A percentile compares a stretch with the other conserved stretches of the same genome.
Evolutionary conservation across 1,140 invertebrate species (phyloP).

Genomic region (Brachionus koreanus): DNA sequence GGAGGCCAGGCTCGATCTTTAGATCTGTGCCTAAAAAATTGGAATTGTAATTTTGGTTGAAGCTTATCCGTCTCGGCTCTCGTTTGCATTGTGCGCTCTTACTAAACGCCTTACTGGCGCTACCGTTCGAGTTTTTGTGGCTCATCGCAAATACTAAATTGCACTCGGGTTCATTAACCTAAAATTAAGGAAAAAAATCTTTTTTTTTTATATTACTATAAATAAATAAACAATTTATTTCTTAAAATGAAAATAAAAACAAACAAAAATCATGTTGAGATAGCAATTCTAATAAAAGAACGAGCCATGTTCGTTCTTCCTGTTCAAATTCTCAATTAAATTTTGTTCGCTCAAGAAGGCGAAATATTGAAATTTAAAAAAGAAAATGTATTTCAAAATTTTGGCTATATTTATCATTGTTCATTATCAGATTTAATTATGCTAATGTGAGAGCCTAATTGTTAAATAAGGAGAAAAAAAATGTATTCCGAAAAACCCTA

Average conservation of each 20-base stretch:
- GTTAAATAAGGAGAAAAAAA: background rate
- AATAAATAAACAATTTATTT: background rate
- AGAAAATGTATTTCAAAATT: constrained; percentile 1
- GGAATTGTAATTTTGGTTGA: background rate
- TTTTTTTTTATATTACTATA: background rate
- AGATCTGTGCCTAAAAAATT: background rate
- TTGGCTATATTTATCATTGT: constrained; percentile 13
- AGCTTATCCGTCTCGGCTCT: background rate
- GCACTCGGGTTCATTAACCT: constrained; percentile 14
- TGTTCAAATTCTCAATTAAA: background rate
- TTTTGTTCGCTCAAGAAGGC: background rate
- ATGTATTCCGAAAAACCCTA: background rate
- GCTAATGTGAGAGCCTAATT: background rate
- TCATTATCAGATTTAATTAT: constrained; percentile 40
- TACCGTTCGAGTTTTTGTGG: constrained; percentile 24
- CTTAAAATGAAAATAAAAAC: background rate
- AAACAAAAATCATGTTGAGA: constrained; percentile 12
- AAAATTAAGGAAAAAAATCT: background rate
- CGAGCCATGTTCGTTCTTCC: background rate
- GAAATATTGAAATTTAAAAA: background rate
- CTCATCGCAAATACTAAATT: background rate
- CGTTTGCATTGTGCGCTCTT: background rate
- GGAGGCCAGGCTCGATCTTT: background rate
- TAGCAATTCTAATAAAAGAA: background rate
- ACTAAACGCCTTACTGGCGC: background rate